These are phyloP conservation scores for Noturus placidus DNA, from an alignment of 2,113 vertebrate genomes.

Conservation along the genomic window DNA sequence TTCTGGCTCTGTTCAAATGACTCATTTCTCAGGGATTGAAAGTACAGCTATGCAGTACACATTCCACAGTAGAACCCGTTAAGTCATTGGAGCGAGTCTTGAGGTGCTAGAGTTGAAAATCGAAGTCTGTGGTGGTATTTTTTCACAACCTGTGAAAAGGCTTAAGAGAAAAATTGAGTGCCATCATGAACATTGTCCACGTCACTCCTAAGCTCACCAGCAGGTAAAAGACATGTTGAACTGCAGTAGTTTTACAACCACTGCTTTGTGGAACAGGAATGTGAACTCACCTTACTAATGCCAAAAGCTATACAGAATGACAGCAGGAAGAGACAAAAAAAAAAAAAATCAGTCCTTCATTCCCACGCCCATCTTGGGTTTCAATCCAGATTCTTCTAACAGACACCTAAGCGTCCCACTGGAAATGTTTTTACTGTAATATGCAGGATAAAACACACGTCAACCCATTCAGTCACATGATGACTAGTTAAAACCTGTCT, in stretches of 20 bases:
- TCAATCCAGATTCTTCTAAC: constrained; percentile 15
- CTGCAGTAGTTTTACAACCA: background rate
- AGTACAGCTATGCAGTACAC: constrained; percentile 9
- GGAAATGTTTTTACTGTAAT: background rate
- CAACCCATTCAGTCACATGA: background rate
- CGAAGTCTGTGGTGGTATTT: constrained; percentile 40
- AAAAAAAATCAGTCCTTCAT: background rate
- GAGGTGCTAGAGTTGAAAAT: constrained; percentile 52
- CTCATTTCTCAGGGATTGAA: constrained; percentile 42
- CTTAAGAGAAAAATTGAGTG: constrained; percentile 19
- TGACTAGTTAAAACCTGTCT: background rate
- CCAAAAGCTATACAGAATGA: constrained; percentile 8
- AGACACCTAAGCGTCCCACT: background rate
- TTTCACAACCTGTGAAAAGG: constrained; percentile 29
- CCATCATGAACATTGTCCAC: constrained; percentile 14
- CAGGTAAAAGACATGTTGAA: constrained; percentile 9
- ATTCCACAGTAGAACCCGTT: constrained; percentile 35
- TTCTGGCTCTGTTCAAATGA: constrained; percentile 26
- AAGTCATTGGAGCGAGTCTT: constrained; percentile 45
- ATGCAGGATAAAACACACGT: background rate
- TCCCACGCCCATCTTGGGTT: constrained; percentile 34
- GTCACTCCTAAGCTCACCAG: constrained; percentile 28
- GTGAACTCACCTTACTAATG: background rate
- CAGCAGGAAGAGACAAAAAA: background rate
- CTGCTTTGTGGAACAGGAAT: background rate